Percentiles rank a stretch among this genome's conserved stretches.
Evolutionary conservation across 2,797 vertebrate species (phyloP).

Genomic region (Siniperca undulata): DNA sequence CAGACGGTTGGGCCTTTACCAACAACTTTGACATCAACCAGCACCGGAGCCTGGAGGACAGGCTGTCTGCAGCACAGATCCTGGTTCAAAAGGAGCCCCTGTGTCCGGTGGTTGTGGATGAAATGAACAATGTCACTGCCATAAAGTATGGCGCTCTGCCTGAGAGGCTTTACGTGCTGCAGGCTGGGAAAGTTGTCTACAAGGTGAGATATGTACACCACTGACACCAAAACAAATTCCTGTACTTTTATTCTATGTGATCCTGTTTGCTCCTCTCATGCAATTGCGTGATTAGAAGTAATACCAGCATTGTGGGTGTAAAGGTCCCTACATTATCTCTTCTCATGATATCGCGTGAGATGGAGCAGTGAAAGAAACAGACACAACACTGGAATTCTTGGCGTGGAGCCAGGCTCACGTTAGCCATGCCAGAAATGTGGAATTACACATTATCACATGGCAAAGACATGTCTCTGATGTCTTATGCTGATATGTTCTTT

Average conservation of each 20-base stretch:
- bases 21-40: conserved; percentile 92
- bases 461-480: background rate
- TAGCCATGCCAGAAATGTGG: background rate
- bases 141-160: conserved; percentile 91
- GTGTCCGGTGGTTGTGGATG: conserved; percentile 91
- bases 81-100: conserved; percentile 88
- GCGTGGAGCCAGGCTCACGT: conserved; percentile 1
- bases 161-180: conserved; percentile 92
- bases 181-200: conserved; percentile 89
- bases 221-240: background rate
- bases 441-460: background rate
- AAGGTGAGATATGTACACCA: conserved; percentile 84
- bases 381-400: conserved; percentile 26
- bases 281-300: background rate
- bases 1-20: conserved; percentile 94
- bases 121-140: conserved; percentile 88
- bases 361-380: conserved; percentile 4
- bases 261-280: background rate
- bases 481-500: background rate
- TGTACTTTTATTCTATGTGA: background rate
- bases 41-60: conserved; percentile 89
- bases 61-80: conserved; percentile 87
- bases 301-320: background rate
- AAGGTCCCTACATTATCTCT: background rate
- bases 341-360: conserved; percentile 1